Percentiles rank a stretch among this genome's conserved stretches.
Conservation (phyloP, 2,888 invertebrate species). For the Seira ritae region DNA sequence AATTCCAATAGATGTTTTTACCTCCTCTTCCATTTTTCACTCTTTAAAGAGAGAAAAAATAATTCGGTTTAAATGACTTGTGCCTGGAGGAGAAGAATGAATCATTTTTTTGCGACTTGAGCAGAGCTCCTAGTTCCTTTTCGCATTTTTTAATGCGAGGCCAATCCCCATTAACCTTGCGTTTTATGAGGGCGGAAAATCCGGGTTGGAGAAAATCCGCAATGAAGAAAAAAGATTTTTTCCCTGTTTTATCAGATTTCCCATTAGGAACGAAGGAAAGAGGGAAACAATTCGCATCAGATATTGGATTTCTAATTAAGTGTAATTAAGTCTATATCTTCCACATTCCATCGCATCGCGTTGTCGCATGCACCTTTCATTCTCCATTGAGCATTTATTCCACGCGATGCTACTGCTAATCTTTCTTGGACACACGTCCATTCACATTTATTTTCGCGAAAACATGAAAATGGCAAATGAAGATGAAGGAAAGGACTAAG, state of each 20-base stretch:
- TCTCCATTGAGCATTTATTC: not conserved
- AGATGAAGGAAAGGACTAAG: no score
- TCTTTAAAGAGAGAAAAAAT: no score
- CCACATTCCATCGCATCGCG: not conserved
- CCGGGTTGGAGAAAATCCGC: not conserved
- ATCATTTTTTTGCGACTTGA: no score
- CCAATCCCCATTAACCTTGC: conserved; percentile 25
- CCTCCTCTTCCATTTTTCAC: not conserved
- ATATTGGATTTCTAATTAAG: conserved; percentile 51
- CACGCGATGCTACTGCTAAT: not conserved
- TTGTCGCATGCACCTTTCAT: no score
- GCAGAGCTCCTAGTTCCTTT: no score
- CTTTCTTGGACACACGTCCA: conserved; percentile 22
- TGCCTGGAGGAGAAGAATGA: no score
- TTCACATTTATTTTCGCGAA: conserved; percentile 34
- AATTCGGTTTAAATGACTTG: no score
- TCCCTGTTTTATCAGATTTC: not conserved
- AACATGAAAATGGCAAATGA: no score
- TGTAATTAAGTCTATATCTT: conserved; percentile 46
- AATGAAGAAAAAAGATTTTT: not conserved
- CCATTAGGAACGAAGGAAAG: not conserved
- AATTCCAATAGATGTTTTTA: no score
- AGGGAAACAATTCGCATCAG: no score
- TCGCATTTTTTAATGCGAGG: no score
- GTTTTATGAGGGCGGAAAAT: not conserved